A percentile compares a stretch with the other conserved stretches of the same genome.
These are phyloP conservation scores for Apamea anceps DNA, from an alignment of 2,888 invertebrate genomes.

Conservation along the genomic window DNA sequence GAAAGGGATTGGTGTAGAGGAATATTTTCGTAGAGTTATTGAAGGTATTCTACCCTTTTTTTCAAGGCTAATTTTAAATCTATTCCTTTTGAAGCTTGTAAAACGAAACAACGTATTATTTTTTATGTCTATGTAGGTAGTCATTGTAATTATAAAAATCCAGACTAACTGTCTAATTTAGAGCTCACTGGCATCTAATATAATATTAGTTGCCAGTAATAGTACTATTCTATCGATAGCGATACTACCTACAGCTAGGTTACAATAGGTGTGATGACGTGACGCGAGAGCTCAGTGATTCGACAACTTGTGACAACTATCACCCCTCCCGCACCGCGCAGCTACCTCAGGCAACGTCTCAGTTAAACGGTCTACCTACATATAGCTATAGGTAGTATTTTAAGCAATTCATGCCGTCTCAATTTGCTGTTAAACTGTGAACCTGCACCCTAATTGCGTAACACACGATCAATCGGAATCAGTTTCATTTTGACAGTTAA, in stretches of 20 bases:
- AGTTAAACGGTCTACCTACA: too few relatives aligned
- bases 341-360: too few relatives aligned
- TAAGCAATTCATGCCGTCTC: neutral
- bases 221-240: neutral
- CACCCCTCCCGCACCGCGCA: too few relatives aligned
- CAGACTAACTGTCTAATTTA: neutral
- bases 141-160: neutral
- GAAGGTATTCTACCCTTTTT: neutral
- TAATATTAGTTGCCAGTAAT: neutral
- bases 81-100: neutral
- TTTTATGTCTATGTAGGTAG: neutral
- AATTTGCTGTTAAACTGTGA: neutral
- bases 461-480: too few relatives aligned
- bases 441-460: too few relatives aligned
- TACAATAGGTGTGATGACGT: too few relatives aligned
- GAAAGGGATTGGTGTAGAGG: neutral
- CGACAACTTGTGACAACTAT: too few relatives aligned
- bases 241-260: neutral
- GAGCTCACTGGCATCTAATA: neutral
- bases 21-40: neutral
- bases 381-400: neutral
- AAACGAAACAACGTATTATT: neutral
- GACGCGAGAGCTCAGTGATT: too few relatives aligned
- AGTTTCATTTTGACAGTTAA: too few relatives aligned
- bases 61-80: neutral